A percentile compares a stretch with the other conserved stretches of the same genome.
Evolutionary conservation across 2,888 invertebrate genomes (phyloP).

Genomic region (Tinea pellionella): DNA sequence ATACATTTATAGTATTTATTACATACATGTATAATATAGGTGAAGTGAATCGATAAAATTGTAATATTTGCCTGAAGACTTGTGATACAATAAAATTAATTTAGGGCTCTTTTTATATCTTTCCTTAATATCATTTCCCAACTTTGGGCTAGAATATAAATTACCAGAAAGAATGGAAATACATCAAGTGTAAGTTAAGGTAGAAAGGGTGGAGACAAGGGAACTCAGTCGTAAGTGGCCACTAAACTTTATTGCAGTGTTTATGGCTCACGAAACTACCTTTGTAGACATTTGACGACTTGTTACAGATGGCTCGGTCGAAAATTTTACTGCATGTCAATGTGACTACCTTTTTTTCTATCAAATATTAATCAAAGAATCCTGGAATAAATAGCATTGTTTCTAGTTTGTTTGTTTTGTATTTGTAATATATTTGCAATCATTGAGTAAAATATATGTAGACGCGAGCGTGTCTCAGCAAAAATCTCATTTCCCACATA

Average conservation of each 20-base stretch:
- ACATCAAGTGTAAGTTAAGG: slow-evolving; percentile 7
- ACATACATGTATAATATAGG: no score
- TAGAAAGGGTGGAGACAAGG: slow-evolving; percentile 19
- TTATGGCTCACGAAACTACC: slow-evolving; percentile 41
- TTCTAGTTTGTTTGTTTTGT: slow-evolving; percentile 13
- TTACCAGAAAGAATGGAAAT: slow-evolving; percentile 1
- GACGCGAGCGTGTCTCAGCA: background rate
- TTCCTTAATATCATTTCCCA: background rate
- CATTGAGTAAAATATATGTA: background rate
- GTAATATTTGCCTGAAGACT: background rate
- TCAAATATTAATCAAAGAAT: background rate
- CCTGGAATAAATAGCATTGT: slow-evolving; percentile 17
- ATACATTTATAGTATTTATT: no score
- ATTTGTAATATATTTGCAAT: slow-evolving; percentile 8
- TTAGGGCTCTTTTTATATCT: background rate
- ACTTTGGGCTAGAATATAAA: background rate
- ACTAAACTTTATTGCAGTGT: slow-evolving; percentile 59
- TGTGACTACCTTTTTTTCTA: background rate
- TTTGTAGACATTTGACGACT: slow-evolving; percentile 26
- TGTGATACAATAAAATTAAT: background rate
- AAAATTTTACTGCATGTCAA: slow-evolving; percentile 8
- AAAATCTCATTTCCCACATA: slow-evolving; percentile 10
- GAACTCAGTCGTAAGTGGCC: slow-evolving; percentile 43
- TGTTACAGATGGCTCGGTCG: slow-evolving; percentile 16
- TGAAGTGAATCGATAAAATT: background rate